These are phyloP conservation scores for Embiotoca jacksoni DNA, from an alignment of 2,113 vertebrate species.

Conservation along the genomic window DNA sequence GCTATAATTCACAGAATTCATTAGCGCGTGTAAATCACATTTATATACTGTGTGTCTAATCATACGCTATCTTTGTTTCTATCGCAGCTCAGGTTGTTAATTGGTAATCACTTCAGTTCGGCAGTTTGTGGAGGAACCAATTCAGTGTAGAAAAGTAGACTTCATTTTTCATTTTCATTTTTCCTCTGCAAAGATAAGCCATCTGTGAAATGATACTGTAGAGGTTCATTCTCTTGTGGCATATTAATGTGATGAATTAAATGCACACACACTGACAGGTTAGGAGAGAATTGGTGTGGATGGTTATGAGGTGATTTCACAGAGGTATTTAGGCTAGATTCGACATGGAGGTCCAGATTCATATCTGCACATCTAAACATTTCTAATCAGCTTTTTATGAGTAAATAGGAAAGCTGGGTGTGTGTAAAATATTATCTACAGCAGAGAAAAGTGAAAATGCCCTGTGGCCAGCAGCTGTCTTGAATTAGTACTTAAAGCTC, in stretches of 20 bases:
- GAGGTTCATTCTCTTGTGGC: constrained; percentile 56
- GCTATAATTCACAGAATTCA: constrained; percentile 8
- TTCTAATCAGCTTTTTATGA: neutral
- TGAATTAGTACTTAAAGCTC: constrained; percentile 12
- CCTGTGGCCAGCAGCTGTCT: neutral
- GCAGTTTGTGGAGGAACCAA: constrained; percentile 26
- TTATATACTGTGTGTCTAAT: constrained; percentile 20
- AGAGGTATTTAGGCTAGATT: constrained; percentile 13
- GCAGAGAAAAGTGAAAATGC: neutral
- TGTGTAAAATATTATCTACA: neutral
- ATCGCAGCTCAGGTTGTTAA: constrained; percentile 34
- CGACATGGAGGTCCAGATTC: constrained; percentile 7
- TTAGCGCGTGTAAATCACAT: constrained; percentile 37
- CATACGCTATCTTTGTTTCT: constrained; percentile 31
- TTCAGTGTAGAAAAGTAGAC: constrained; percentile 47
- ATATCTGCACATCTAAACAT: constrained; percentile 14
- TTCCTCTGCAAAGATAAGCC: constrained; percentile 63
- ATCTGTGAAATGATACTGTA: constrained; percentile 68
- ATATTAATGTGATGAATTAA: constrained; percentile 68
- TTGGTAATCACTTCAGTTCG: constrained; percentile 40
- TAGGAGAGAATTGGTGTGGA: constrained; percentile 29
- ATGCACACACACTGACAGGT: constrained; percentile 54
- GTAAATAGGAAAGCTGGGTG: constrained; percentile 16
- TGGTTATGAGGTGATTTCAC: constrained; percentile 26
- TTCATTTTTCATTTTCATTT: constrained; percentile 65